Evolutionary conservation across 2,797 vertebrate genomes (phyloP).

Genomic region (Coregonus ussuriensis): DNA sequence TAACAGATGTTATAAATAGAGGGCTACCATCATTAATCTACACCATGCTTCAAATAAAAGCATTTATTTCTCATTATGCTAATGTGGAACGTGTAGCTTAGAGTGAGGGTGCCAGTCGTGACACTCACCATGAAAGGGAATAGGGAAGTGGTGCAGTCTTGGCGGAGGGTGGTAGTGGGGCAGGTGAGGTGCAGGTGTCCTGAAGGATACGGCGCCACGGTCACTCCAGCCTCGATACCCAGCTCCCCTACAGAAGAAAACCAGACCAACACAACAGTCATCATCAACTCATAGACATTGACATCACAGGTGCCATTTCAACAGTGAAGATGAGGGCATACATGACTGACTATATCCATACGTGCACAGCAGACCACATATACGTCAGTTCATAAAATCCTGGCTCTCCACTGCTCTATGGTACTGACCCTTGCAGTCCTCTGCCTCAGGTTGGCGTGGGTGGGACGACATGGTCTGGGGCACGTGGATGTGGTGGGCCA

Average conservation of each 20-base stretch:
- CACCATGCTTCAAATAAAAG: slow-evolving; percentile 56
- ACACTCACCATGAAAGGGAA: slow-evolving; percentile 95
- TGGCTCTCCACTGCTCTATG: neutral
- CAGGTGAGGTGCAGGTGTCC: slow-evolving; percentile 93
- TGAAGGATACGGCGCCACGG: slow-evolving; percentile 90
- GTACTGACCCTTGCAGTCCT: slow-evolving; percentile 93
- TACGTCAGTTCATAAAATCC: too few species aligned
- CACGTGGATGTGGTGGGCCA: slow-evolving; percentile 98
- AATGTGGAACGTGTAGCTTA: slow-evolving; percentile 60
- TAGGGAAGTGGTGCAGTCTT: slow-evolving; percentile 95
- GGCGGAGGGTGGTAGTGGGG: slow-evolving; percentile 95
- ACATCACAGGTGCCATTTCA: neutral
- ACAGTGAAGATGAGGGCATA: too few species aligned
- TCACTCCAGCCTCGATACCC: slow-evolving; percentile 94
- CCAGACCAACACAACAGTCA: neutral
- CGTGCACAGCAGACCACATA: neutral
- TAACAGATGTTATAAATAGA: slow-evolving; percentile 65
- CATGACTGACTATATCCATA: too few species aligned
- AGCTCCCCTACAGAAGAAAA: slow-evolving; percentile 84
- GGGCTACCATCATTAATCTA: slow-evolving; percentile 59
- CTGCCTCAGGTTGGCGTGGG: slow-evolving; percentile 93
- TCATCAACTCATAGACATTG: neutral
- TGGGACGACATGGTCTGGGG: slow-evolving; percentile 99
- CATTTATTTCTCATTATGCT: slow-evolving; percentile 61
- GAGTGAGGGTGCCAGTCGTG: neutral